Evolutionary conservation across 2,888 invertebrate genomes (phyloP), one percentile per base, ranked within the genome.

Genomic region (Itoplectis maculator): DNA sequence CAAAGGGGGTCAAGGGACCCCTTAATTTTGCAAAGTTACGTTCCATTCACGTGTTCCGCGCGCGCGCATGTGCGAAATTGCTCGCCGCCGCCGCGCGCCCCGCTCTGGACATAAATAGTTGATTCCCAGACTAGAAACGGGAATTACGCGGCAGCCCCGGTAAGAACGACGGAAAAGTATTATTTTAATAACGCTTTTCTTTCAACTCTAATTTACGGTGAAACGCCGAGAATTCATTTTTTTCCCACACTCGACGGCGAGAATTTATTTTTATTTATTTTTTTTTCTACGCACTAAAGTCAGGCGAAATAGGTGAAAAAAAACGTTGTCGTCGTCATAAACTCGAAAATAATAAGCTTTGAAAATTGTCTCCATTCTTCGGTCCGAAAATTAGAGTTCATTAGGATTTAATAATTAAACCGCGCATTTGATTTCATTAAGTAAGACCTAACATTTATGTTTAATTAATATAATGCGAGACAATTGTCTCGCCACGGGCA

Each of bases 401-500:
- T 9, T 23, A 5, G 3, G 0, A 1, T 54, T 54, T 5, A 54
- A 51, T 23, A 54, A 54, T 54, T 9, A 15, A 40, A 61, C 2
- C 18, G 8, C 37, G 15, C 8, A 9, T 40, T 8, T 0, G n/a
- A 69, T n/a, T 8, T n/a, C 18, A 13, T 9, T 20, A 54, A 51
- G 13, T 23, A 18, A 59, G 15, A 20, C 18, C 23, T 13, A 29
- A 11, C 29, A 65, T 40, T 61, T 73, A 13, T 42, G 61, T 79
- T 75, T 18, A 66, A 76, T 76, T 66, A 45, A 42, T 23, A 75
- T 29, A 29, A 29, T 29, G 5, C 61, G 70, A n/a, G n/a, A 66
- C 59, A 79, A 79, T 66, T 79, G 72, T 76, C 54, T 68, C 51
- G 20, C 37, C 35, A 18, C n/a, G n/a, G n/a, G 72, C 74, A 75